Conservation (phyloP, 2,113 vertebrate species). For the Catharus minimus region DNA sequence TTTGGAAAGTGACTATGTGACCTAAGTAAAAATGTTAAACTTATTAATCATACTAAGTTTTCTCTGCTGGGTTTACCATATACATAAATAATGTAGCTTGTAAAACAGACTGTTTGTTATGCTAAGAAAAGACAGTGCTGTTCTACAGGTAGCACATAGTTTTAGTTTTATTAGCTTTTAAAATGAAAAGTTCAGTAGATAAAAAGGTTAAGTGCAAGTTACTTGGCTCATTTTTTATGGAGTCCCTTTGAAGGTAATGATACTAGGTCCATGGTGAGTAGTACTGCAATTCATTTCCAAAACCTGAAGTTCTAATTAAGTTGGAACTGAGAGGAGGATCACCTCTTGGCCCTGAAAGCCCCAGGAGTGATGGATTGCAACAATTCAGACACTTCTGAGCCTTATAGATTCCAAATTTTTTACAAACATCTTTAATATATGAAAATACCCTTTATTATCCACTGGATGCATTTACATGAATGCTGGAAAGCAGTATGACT, state of each 20-base stretch:
- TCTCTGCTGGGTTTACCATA: constrained; percentile 18
- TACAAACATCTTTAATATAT: not conserved
- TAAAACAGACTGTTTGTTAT: constrained; percentile 42
- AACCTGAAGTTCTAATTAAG: not conserved
- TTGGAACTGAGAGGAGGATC: not conserved
- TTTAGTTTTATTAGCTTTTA: constrained; percentile 40
- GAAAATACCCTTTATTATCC: not conserved
- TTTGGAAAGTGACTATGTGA: constrained; percentile 42
- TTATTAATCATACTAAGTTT: constrained; percentile 50
- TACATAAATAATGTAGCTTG: constrained; percentile 29
- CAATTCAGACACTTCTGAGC: not conserved
- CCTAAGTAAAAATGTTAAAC: constrained; percentile 54
- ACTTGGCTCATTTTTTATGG: not conserved
- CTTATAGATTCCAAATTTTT: not conserved
- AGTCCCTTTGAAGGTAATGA: constrained; percentile 9
- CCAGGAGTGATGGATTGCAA: not conserved
- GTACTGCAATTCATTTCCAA: not conserved
- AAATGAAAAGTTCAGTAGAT: constrained; percentile 1
- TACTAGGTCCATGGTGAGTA: not conserved
- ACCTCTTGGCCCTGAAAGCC: not conserved
- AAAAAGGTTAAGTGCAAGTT: constrained; percentile 45
- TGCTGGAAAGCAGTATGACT: not conserved
- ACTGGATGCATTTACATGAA: not conserved
- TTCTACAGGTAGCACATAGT: not conserved
- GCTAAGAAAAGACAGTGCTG: not conserved